Evolutionary conservation across 2,113 vertebrate genomes (phyloP), one percentile per base, ranked within the genome.

Genomic region (Epinephelus fuscoguttatus): DNA sequence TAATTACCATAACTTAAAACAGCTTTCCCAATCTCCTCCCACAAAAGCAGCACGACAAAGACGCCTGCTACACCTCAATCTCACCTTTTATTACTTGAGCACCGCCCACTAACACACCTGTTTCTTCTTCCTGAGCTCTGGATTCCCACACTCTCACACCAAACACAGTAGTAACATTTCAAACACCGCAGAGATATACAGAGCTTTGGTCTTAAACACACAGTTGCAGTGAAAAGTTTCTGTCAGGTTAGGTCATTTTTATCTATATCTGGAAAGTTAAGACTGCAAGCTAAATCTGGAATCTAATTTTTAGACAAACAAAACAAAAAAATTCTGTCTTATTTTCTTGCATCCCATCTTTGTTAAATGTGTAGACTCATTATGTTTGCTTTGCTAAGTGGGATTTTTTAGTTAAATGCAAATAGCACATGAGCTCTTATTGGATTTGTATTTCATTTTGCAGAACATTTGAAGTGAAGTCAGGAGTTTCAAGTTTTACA

Each of bases 61-160:
- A 45, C 42, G 3, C 17, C 61, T 5, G 21, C 27, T 15, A 21
- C 47, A 10, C 10, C 42, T 10, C 8, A 45, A 2, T 9, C 42
- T 45, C 9, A 1, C 18, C 30, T 52, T 18, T 52, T 9, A 21
- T 52, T 40, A 25, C 56, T 42, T 52, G 45, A 70, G 45, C 56
- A 40, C 66, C n/a, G 1, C 23, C 30, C n/a, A 37, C 27, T n/a
- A 21, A 23, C 42, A 50, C 40, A 60, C 55, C 53, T 50, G 45
- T 50, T 49, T 68, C 40, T 6, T 56, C 67, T 60, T 70, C 3
- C 59, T 47, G n/a, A n/a, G 23, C 49, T 21, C 59, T 55, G 37
- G 47, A 47, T 62, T 80, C 71, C 42, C 55, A 11, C 18, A 59
- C 25, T 23, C 42, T 72, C 62, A 52, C 61, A 50, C 15, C 49